Base-by-base conservation (phyloP, 2,888 invertebrate species). In the Pocota personata region DNA sequence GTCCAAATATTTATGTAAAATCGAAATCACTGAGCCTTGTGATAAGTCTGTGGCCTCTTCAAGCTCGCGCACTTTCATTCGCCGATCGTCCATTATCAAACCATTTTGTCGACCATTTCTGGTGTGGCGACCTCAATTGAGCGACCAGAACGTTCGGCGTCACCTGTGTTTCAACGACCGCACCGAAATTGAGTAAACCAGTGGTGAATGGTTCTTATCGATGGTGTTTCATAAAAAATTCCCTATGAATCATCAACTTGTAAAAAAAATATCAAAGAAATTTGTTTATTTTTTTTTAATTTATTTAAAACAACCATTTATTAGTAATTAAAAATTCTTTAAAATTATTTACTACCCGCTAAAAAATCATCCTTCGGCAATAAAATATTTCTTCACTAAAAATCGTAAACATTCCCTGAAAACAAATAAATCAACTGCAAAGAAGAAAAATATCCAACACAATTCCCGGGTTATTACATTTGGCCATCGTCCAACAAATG, bases 351-450 rank as follows among this genome's bases (percentile, higher is more conserved):
- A 48, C 32, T 32, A 46, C 8, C 19, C 19, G 32, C 32, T 64
- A 24, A 48, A 64, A 64, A 12, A 27, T 43, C 7, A 43, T 62
- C 7, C 12, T 32, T n/a, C 19, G 19, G n/a, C 21, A 66, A 32
- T 35, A 52, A 52, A 52, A 40, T 66, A 66, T 66, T 35, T 48
- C 27, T 43, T 27, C 16, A 8, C 16, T 16, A 37, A 58, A 43
- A 73, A 64, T 64, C 69, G 32, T 77, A 71, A 71, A 71, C 55
- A 72, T 43, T 43, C 60, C 46, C 14, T 37, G 24, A 55, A 50
- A 8, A 37, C 46, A 72, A 71, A 82, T 82, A 77, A 77, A 82
- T 82, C 71, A 82, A 71, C 35, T 69, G 57, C 40, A 43, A 60
- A 37, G 24, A 24, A 21, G 14, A 66, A 21, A 50, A 19, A 32